Evolutionary conservation across 2,797 vertebrate genomes (phyloP).

Genomic region (Hydrophis major): DNA sequence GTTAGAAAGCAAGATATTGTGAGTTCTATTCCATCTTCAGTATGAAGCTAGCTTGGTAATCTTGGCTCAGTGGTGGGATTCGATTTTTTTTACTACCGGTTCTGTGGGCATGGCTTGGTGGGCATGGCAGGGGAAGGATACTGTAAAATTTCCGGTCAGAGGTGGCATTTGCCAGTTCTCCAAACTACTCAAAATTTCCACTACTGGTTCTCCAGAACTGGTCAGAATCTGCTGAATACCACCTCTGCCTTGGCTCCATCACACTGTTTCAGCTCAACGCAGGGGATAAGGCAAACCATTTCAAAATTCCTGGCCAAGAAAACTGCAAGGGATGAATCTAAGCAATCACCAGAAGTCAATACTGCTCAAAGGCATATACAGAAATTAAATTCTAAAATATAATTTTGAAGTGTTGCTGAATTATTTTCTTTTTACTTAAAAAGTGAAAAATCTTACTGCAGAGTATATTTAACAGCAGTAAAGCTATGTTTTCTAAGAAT

Average conservation of each 20-base stretch:
- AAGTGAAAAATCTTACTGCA: not conserved
- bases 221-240: too few species aligned
- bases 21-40: not conserved
- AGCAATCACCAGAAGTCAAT: not conserved
- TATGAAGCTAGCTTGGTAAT: not conserved
- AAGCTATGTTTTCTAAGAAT: not conserved
- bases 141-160: too few species aligned
- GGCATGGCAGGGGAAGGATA: too few species aligned
- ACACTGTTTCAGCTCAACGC: not conserved
- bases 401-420: not conserved
- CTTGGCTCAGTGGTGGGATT: not conserved
- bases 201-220: too few species aligned
- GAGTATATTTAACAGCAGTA: not conserved
- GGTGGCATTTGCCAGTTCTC: too few species aligned
- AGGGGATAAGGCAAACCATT: not conserved
- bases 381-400: not conserved
- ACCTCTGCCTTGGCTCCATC: not conserved
- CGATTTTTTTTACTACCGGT: too few species aligned
- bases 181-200: too few species aligned
- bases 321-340: not conserved
- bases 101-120: too few species aligned
- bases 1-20: not conserved
- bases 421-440: not conserved
- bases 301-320: not conserved
- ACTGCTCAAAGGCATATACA: not conserved